Evolutionary conservation across 2,113 vertebrate genomes (phyloP).

Genomic region (Lycaon pictus): DNA sequence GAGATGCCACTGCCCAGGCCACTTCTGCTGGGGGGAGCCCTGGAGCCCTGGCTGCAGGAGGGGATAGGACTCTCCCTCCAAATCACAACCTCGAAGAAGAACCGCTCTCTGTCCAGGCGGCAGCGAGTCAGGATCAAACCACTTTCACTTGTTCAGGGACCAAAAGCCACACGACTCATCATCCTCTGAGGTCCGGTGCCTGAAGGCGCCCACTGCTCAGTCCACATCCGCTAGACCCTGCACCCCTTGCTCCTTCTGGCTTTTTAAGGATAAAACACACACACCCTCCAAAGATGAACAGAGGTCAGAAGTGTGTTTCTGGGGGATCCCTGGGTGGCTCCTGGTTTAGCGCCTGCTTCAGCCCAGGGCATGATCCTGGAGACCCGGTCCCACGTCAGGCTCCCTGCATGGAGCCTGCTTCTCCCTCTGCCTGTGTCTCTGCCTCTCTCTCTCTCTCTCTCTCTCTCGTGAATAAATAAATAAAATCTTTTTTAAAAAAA

Average conservation of each 20-base stretch:
- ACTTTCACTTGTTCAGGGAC: not conserved
- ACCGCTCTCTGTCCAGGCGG: accelerated
- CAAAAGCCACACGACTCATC: not conserved
- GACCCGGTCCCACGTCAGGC: too few relatives aligned
- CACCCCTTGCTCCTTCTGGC: not conserved
- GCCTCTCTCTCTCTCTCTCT: too few relatives aligned
- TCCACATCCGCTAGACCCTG: not conserved
- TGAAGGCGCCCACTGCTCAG: not conserved
- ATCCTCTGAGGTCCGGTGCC: not conserved
- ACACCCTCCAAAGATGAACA: not conserved
- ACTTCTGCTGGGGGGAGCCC: not conserved
- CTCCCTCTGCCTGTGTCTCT: too few relatives aligned
- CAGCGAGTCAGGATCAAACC: not conserved
- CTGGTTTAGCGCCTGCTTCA: too few relatives aligned
- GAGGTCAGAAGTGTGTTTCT: not conserved
- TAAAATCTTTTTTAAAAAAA: too few relatives aligned
- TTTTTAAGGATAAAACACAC: not conserved
- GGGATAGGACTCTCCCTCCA: too few relatives aligned
- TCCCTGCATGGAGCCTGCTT: too few relatives aligned
- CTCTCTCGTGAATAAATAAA: too few relatives aligned
- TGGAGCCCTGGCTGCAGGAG: too few relatives aligned
- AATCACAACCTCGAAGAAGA: not conserved
- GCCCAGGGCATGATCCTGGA: too few relatives aligned
- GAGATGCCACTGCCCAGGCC: not conserved
- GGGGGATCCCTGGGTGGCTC: too few relatives aligned